A percentile compares a stretch with the other conserved stretches of the same genome.
These are phyloP conservation scores for Xiphophorus couchianus DNA, from an alignment of 2,113 vertebrate species.

Conservation along the genomic window DNA sequence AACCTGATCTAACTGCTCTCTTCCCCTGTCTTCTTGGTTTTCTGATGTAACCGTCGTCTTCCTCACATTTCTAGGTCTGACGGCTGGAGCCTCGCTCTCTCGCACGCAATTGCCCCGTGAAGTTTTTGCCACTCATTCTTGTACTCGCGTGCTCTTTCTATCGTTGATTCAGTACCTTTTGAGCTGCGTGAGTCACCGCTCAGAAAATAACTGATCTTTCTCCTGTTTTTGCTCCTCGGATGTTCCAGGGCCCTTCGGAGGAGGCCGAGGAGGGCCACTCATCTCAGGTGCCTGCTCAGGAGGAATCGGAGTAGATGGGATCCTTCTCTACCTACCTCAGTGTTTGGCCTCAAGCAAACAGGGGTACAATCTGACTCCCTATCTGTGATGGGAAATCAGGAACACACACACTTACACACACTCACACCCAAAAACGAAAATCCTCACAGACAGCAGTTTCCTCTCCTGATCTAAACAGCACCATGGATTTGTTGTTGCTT, in stretches of 20 bases:
- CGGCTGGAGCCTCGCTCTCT: slow-evolving; percentile 51
- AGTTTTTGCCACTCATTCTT: slow-evolving; percentile 48
- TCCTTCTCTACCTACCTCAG: slow-evolving; percentile 75
- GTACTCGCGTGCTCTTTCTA: slow-evolving; percentile 29
- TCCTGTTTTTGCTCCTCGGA: slow-evolving; percentile 15
- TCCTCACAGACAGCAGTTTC: slow-evolving; percentile 43
- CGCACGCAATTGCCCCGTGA: slow-evolving; percentile 43
- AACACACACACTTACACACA: slow-evolving; percentile 53
- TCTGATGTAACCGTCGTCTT: slow-evolving; percentile 78
- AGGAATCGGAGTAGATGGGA: slow-evolving; percentile 72
- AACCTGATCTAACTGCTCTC: slow-evolving; percentile 74
- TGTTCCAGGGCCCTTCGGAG: slow-evolving; percentile 60
- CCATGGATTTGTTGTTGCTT: slow-evolving; percentile 43
- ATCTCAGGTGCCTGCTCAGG: slow-evolving; percentile 66
- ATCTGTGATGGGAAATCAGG: slow-evolving; percentile 68
- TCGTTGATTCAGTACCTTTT: slow-evolving; percentile 37
- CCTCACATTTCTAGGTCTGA: slow-evolving; percentile 66
- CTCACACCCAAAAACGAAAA: slow-evolving; percentile 23
- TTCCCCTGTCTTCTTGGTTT: slow-evolving; percentile 79
- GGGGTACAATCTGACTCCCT: slow-evolving; percentile 53
- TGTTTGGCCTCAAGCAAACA: slow-evolving; percentile 63
- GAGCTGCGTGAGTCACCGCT: slow-evolving; percentile 21
- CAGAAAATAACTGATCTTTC: slow-evolving; percentile 4
- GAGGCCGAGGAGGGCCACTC: slow-evolving; percentile 67
- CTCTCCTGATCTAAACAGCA: slow-evolving; percentile 37